Percentiles rank a stretch among this genome's conserved stretches.
Evolutionary conservation across 2,797 vertebrate species (phyloP).

Genomic region (Staurois parvus): DNA sequence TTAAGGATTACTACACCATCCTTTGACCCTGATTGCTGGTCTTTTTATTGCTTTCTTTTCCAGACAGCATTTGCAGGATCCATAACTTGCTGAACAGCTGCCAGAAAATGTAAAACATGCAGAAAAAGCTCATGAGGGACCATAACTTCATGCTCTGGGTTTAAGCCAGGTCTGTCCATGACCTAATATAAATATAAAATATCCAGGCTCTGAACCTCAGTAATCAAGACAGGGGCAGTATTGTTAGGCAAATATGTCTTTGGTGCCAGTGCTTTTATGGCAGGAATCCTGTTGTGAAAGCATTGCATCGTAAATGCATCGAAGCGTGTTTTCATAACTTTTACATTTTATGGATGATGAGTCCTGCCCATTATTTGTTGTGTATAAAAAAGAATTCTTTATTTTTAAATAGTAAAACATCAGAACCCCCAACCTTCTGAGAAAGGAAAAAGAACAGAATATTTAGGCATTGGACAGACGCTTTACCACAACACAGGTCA

Average conservation of each 20-base stretch:
- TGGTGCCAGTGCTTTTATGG: not conserved
- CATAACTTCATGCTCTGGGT: constrained; percentile 17
- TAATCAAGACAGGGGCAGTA: not conserved
- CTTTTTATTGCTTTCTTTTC: constrained; percentile 29
- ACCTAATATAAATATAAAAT: not conserved
- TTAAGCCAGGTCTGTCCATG: constrained; percentile 20
- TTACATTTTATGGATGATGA: too few species aligned
- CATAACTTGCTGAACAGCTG: constrained; percentile 45
- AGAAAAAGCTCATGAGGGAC: constrained; percentile 5
- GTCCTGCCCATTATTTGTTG: too few species aligned
- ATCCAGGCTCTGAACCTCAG: not conserved
- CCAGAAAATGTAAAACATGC: constrained; percentile 56
- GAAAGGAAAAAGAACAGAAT: too few species aligned
- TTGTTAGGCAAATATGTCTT: constrained; percentile 1
- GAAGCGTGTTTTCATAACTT: too few species aligned
- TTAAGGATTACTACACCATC: constrained; percentile 7
- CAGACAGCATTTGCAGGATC: constrained; percentile 13
- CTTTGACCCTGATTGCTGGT: not conserved
- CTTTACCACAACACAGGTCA: too few species aligned
- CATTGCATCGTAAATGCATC: not conserved
- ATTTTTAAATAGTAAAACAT: too few species aligned
- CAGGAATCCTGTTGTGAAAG: not conserved
- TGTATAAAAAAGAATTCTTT: too few species aligned
- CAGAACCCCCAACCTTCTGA: too few species aligned
- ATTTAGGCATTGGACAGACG: too few species aligned